Percentiles rank a stretch among this genome's conserved stretches.
These are phyloP conservation scores for Eriocheir sinensis DNA, from an alignment of 1,140 invertebrate genomes.

Conservation along the genomic window DNA sequence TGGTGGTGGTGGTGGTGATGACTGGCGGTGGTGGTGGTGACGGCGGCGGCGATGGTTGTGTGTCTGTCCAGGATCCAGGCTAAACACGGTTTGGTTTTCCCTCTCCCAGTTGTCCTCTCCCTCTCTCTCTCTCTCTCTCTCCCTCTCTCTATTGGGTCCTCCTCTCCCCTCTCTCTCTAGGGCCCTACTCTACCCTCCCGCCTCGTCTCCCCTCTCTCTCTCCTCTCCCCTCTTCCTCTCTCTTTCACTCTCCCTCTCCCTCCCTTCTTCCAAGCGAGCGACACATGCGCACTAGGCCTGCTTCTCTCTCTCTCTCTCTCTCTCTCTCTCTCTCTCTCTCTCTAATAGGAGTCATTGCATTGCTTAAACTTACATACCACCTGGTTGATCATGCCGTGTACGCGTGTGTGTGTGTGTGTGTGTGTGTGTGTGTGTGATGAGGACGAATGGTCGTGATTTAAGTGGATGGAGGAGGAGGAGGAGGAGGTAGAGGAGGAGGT, in stretches of 20 bases:
- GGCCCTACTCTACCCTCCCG: conserved; percentile 66
- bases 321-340: conserved; percentile 59
- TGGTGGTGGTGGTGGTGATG: background rate
- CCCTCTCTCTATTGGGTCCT: background rate
- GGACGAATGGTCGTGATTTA: background rate
- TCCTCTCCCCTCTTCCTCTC: background rate
- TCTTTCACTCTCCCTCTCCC: background rate
- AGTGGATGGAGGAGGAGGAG: background rate
- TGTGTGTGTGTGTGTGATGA: background rate
- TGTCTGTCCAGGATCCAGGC: conserved; percentile 57
- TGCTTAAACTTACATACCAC: conserved; percentile 77
- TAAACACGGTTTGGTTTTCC: conserved; percentile 71
- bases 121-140: background rate
- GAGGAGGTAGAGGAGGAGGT: too few species aligned
- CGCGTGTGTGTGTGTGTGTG: background rate
- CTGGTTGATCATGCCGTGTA: conserved; percentile 68
- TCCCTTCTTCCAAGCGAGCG: background rate
- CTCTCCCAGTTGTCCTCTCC: conserved; percentile 59
- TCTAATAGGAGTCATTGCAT: conserved; percentile 77
- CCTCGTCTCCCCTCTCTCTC: conserved; percentile 38
- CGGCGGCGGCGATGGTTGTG: background rate
- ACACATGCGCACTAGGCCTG: conserved; percentile 48
- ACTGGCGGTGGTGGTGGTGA: background rate
- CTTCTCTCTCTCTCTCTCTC: conserved; percentile 27
- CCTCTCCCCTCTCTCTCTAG: background rate